phyloP scores from a whole-genome alignment of 2,797 vertebrate species.

The Protonibea diacanthus region DNA sequence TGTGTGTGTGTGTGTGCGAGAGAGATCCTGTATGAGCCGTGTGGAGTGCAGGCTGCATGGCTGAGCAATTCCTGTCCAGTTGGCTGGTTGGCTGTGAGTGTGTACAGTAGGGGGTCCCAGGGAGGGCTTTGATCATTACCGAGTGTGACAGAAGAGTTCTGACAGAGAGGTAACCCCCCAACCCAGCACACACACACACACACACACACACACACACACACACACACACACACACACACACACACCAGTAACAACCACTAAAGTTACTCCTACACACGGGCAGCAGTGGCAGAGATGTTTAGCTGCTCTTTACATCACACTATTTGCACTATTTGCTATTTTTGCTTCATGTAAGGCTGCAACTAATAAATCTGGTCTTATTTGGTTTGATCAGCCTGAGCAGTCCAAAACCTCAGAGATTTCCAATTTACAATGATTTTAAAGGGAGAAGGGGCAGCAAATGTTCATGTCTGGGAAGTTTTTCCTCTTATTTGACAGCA shows the following conservation, averaged over 20 bases:
- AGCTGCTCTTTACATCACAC: slow-evolving; percentile 17
- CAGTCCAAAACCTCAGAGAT: background rate
- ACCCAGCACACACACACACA: slow-evolving; percentile 20
- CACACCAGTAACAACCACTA: slow-evolving; percentile 54
- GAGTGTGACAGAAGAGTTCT: slow-evolving; percentile 86
- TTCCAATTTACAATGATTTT: background rate
- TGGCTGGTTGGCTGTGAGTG: slow-evolving; percentile 81
- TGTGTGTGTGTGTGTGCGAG: slow-evolving; percentile 41
- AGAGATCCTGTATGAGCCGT: slow-evolving; percentile 68
- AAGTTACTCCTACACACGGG: slow-evolving; percentile 45
- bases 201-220: slow-evolving; percentile 48
- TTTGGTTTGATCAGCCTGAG: background rate
- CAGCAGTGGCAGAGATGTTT: slow-evolving; percentile 23
- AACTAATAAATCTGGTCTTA: background rate
- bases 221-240: slow-evolving; percentile 41
- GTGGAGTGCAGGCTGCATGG: slow-evolving; percentile 78
- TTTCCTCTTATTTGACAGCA: background rate
- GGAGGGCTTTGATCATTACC: slow-evolving; percentile 87
- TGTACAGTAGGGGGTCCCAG: slow-evolving; percentile 83
- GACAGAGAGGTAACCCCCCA: slow-evolving; percentile 81
- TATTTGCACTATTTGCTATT: background rate
- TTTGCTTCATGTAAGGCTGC: background rate
- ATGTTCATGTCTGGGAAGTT: background rate
- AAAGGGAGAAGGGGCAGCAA: background rate
- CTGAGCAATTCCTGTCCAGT: slow-evolving; percentile 84